phyloP scores from a whole-genome alignment of 1,140 invertebrate genomes.

The Archivesica marissinica region DNA sequence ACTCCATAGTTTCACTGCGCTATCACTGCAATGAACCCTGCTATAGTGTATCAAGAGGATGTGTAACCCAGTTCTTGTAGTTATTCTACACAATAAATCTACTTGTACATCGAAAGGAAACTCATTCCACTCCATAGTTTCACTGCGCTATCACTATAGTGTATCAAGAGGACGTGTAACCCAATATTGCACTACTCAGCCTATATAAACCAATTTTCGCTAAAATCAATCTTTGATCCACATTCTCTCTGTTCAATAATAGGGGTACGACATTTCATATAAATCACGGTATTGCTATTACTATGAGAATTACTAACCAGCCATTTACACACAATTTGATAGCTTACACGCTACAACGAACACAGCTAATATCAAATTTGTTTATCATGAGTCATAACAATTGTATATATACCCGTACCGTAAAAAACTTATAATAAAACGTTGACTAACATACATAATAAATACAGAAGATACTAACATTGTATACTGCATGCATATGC shows the following conservation, averaged over 20 bases:
- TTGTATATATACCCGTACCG: background rate
- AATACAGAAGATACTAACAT: background rate
- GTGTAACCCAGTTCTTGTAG: background rate
- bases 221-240: constrained; percentile 18
- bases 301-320: background rate
- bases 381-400: background rate
- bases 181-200: background rate
- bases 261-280: background rate
- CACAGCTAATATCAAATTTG: background rate
- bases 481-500: no score
- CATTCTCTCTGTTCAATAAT: background rate
- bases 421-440: background rate
- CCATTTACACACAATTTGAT: background rate
- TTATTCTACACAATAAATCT: background rate
- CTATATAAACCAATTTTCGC: background rate
- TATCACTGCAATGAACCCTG: no score
- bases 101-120: background rate
- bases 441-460: background rate
- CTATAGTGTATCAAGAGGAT: background rate
- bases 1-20: no score
- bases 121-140: no score
- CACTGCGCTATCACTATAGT: no score
- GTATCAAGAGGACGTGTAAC: background rate
- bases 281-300: constrained; percentile 13
- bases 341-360: background rate